A percentile compares a stretch with the other conserved stretches of the same genome.
Evolutionary conservation across 2,888 invertebrate genomes (phyloP).

Genomic region (Tuta absoluta): DNA sequence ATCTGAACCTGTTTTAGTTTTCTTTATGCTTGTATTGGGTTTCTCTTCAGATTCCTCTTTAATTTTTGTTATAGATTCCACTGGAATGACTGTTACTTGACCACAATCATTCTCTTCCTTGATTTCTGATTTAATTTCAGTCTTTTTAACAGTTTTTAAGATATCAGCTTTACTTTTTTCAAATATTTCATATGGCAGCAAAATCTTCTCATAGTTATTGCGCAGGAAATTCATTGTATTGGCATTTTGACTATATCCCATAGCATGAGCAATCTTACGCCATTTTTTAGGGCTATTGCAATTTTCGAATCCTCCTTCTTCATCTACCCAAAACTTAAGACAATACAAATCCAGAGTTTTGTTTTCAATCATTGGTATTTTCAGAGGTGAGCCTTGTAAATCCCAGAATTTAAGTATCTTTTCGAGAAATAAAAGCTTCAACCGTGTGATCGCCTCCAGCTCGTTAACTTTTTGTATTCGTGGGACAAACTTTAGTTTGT

Average conservation of each 20-base stretch:
- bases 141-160: conserved; percentile 71
- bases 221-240: conserved; percentile 81
- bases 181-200: conserved; percentile 84
- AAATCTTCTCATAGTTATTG: conserved; percentile 85
- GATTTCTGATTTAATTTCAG: conserved; percentile 59
- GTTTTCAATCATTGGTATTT: conserved; percentile 86
- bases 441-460: conserved; percentile 85
- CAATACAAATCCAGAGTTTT: conserved; percentile 86
- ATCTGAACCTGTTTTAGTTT: conserved; percentile 75
- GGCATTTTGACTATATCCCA: conserved; percentile 83
- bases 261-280: conserved; percentile 82
- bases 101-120: conserved; percentile 54
- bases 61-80: conserved; percentile 63
- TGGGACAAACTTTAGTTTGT: conserved; percentile 80
- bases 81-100: conserved; percentile 57
- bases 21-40: conserved; percentile 68
- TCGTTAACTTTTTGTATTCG: conserved; percentile 79
- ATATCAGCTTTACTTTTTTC: conserved; percentile 75
- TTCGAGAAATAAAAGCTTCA: conserved; percentile 87
- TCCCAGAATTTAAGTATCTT: conserved; percentile 89
- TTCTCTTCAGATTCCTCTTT: conserved; percentile 57
- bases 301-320: conserved; percentile 81
- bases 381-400: conserved; percentile 83
- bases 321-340: conserved; percentile 82
- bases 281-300: conserved; percentile 84